Base-by-base conservation (phyloP, 2,113 vertebrate genomes). In the Cyanoderma ruficeps region DNA sequence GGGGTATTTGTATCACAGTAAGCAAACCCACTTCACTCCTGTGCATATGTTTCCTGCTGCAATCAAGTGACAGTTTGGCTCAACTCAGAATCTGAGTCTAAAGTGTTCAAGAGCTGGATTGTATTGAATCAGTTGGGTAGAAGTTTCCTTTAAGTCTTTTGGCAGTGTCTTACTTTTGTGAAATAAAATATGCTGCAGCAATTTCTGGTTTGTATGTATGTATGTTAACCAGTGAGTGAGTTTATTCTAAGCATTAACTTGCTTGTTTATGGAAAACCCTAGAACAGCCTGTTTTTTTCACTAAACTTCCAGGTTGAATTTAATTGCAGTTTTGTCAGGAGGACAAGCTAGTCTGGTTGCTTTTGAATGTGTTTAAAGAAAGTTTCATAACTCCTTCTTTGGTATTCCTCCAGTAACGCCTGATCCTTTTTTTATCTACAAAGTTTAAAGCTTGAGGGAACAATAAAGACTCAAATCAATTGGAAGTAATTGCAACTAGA, bases 401-500 rank as follows among this genome's bases (percentile, higher is more conserved):
- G 82, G 79, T 96, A 86, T 93, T 93, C 75, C 22, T 95, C 65
- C 87, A 81, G 59, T 59, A 83, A 81, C 61, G 69, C 75, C 41
- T 71, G 87, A 75, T 93, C 46, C 25, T 71, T 83, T 77, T 86
- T 93, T 90, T 90, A 79, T 94, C 71, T 91, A 3, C 5, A 2
- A 63, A 52, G 75, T 93, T 86, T 87, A 78, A 90, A 93, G 89
- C 88, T 94, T 87, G 52, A 83, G 82, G 81, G 86, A 70, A 67
- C 83, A 87, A 86, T 95, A 92, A 96, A 88, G 90, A 94, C 94
- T 91, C 77, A 65, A 93, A 91, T 95, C 93, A 95, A 81, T 91
- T 96, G 93, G 83, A 95, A 95, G 94, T 93, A 94, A 96, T 93
- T 93, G 80, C 87, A 85, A 4, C 70, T 82, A 94, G 83, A 94